Evolutionary conservation across 2,797 vertebrate species (phyloP).

Genomic region (Cephalopachus bancanus): DNA sequence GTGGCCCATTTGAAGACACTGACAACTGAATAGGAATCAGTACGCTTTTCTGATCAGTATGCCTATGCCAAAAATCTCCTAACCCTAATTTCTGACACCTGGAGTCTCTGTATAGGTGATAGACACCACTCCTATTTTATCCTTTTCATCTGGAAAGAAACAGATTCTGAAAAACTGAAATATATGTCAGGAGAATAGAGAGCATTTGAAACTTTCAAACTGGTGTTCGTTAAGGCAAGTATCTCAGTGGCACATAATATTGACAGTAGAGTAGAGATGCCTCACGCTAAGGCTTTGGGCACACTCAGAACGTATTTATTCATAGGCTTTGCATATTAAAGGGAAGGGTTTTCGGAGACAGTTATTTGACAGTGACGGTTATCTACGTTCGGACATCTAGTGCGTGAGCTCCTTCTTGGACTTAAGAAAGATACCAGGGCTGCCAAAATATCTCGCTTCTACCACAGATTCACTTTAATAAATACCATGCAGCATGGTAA

Average conservation of each 20-base stretch:
- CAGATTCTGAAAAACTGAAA: constrained; percentile 43
- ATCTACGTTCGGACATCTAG: constrained; percentile 15
- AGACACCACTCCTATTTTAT: constrained; percentile 42
- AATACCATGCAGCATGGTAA: not conserved
- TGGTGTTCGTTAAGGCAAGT: not conserved
- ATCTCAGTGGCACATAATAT: not conserved
- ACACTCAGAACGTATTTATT: not conserved
- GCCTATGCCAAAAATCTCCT: not conserved
- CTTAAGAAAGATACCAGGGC: constrained; percentile 44
- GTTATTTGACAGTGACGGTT: constrained; percentile 45
- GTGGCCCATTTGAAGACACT: constrained; percentile 20
- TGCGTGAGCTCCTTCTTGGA: not conserved
- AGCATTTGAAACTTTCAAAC: constrained; percentile 47
- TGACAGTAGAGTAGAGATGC: not conserved
- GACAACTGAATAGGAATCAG: not conserved
- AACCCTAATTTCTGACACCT: constrained; percentile 35
- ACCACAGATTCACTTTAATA: not conserved
- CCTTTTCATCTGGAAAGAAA: constrained; percentile 48
- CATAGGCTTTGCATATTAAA: not conserved
- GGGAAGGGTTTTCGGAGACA: not conserved
- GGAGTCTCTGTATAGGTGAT: not conserved
- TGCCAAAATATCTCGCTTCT: not conserved
- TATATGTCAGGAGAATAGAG: constrained; percentile 27
- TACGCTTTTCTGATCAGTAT: not conserved
- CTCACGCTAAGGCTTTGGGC: not conserved